Percentiles rank a stretch among this genome's conserved stretches.
These are phyloP conservation scores for Mamestra brassicae DNA, from an alignment of 2,888 invertebrate genomes.

Conservation along the genomic window DNA sequence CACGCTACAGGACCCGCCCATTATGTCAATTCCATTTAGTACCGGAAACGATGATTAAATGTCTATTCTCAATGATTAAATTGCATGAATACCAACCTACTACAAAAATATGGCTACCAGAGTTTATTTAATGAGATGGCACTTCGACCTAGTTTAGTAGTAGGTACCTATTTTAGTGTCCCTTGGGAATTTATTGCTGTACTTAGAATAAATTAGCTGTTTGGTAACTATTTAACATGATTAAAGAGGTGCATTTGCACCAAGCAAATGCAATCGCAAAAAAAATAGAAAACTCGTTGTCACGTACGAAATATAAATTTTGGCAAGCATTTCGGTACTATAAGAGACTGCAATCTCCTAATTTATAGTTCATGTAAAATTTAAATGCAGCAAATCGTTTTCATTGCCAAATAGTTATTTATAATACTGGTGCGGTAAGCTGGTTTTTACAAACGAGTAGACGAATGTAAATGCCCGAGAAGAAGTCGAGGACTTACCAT, in stretches of 20 bases:
- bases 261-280: not conserved
- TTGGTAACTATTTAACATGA: not conserved
- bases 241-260: not conserved
- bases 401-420: not conserved
- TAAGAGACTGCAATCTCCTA: not conserved
- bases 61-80: constrained; percentile 17
- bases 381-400: not conserved
- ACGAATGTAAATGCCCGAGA: too few relatives aligned
- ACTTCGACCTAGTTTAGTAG: constrained; percentile 15
- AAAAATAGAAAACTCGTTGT: not conserved
- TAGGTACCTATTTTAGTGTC: constrained; percentile 6
- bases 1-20: constrained; percentile 20
- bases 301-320: not conserved
- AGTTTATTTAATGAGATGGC: constrained; percentile 1
- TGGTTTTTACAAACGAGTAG: too few relatives aligned
- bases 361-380: not conserved
- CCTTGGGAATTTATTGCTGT: constrained; percentile 20
- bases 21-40: constrained; percentile 33
- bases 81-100: constrained; percentile 12
- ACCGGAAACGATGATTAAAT: constrained; percentile 45
- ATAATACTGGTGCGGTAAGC: too few relatives aligned
- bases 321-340: not conserved
- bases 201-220: constrained; percentile 10
- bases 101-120: constrained; percentile 12
- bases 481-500: too few relatives aligned